These are phyloP conservation scores for Melipona bicolor DNA, from an alignment of 2,888 invertebrate genomes.

Conservation along the genomic window DNA sequence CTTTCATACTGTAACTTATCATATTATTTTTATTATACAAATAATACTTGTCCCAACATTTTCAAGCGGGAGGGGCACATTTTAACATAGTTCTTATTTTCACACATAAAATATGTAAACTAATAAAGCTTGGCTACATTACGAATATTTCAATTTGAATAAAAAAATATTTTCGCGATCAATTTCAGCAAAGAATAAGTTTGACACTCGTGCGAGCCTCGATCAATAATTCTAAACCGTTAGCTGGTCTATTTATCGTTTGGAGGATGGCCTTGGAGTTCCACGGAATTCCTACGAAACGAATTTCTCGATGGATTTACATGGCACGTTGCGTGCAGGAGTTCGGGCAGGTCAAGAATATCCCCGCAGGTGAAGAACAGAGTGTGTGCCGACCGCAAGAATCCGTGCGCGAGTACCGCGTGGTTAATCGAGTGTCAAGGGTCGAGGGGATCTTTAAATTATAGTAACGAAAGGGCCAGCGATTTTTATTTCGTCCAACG, in stretches of 20 bases:
- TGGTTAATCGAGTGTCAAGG: slow-evolving; percentile 58
- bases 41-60: no score
- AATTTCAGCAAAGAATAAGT: no score
- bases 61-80: no score
- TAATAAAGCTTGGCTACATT: not conserved
- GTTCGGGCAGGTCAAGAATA: slow-evolving; percentile 55
- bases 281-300: slow-evolving; percentile 30
- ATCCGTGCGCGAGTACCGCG: slow-evolving; percentile 26
- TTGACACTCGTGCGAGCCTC: no score
- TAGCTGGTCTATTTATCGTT: slow-evolving; percentile 6
- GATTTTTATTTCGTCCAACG: slow-evolving; percentile 23
- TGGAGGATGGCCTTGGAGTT: not conserved
- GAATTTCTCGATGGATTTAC: slow-evolving; percentile 29
- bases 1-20: no score
- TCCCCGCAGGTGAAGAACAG: slow-evolving; percentile 40
- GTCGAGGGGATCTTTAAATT: slow-evolving; percentile 59
- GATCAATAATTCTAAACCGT: not conserved
- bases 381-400: slow-evolving; percentile 8
- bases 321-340: slow-evolving; percentile 51
- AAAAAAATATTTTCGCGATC: not conserved
- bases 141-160: no score
- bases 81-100: not conserved
- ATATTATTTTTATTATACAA: no score
- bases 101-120: not conserved
- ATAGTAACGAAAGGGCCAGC: slow-evolving; percentile 45